Evolutionary conservation across 2,888 invertebrate genomes (phyloP).

Genomic region (Dicyrtomina minuta): DNA sequence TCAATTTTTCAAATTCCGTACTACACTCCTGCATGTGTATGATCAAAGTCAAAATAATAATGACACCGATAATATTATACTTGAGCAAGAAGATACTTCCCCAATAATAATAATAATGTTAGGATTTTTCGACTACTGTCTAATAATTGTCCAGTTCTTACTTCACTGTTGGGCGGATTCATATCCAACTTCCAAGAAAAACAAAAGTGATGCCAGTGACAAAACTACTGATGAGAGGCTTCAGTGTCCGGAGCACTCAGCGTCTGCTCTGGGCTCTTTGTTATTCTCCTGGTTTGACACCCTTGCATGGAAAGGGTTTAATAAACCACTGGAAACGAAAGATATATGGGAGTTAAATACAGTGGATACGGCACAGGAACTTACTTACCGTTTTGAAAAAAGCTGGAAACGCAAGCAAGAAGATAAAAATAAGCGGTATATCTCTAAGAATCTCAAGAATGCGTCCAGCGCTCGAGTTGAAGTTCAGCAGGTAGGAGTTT

Average conservation of each 20-base stretch:
- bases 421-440: too few species aligned
- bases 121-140: background rate
- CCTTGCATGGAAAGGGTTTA: conserved; percentile 60
- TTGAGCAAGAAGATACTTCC: too few species aligned
- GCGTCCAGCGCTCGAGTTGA: too few species aligned
- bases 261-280: conserved; percentile 82
- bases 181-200: too few species aligned
- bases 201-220: too few species aligned
- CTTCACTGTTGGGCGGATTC: conserved; percentile 42
- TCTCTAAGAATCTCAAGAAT: too few species aligned
- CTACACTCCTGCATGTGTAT: conserved; percentile 56
- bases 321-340: conserved; percentile 58
- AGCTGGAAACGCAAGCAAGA: conserved; percentile 55
- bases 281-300: conserved; percentile 81
- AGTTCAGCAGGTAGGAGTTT: conserved; percentile 79
- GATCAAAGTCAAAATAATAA: too few species aligned
- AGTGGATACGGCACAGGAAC: conserved; percentile 55
- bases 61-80: too few species aligned
- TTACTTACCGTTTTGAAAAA: conserved; percentile 57
- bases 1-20: conserved; percentile 73
- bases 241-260: conserved; percentile 80
- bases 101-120: background rate
- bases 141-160: conserved; percentile 3
- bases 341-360: conserved; percentile 62
- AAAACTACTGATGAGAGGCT: too few species aligned